Percentiles rank a stretch among this genome's conserved stretches.
Evolutionary conservation across 2,113 vertebrate species (phyloP).

Genomic region (Phrynocephalus versicolor): DNA sequence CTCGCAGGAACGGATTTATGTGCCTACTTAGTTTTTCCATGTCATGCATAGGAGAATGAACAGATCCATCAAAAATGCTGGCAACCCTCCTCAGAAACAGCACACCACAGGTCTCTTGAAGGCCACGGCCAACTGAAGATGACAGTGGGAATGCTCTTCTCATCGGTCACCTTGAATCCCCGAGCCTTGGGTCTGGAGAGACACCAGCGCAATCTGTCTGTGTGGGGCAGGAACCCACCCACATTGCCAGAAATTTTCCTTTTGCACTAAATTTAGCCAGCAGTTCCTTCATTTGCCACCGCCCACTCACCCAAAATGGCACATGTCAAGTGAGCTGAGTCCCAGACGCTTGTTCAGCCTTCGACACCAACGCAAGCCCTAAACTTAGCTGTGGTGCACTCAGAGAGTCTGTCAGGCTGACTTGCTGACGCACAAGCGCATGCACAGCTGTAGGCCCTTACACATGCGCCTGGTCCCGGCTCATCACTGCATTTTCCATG

Average conservation of each 20-base stretch:
- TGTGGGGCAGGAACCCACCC: neutral
- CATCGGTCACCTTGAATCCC: neutral
- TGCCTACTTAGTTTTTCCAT: no score
- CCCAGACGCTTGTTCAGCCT: neutral
- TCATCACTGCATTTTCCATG: neutral
- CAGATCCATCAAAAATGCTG: no score
- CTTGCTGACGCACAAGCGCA: neutral
- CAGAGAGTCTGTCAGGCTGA: neutral
- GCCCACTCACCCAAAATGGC: neutral
- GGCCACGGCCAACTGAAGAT: neutral
- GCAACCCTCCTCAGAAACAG: no score
- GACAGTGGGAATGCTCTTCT: no score
- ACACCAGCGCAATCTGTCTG: neutral
- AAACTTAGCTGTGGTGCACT: neutral
- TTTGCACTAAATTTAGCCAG: neutral
- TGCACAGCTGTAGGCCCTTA: neutral
- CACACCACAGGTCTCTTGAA: neutral
- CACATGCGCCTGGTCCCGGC: neutral
- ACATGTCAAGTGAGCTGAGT: neutral
- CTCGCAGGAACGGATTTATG: no score
- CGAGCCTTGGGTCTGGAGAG: neutral
- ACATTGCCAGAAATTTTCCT: constrained; percentile 5
- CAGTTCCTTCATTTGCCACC: neutral
- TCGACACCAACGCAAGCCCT: neutral
- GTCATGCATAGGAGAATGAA: no score